Conservation (phyloP, 2,888 invertebrate species). For the Zootermopsis nevadensis region DNA sequence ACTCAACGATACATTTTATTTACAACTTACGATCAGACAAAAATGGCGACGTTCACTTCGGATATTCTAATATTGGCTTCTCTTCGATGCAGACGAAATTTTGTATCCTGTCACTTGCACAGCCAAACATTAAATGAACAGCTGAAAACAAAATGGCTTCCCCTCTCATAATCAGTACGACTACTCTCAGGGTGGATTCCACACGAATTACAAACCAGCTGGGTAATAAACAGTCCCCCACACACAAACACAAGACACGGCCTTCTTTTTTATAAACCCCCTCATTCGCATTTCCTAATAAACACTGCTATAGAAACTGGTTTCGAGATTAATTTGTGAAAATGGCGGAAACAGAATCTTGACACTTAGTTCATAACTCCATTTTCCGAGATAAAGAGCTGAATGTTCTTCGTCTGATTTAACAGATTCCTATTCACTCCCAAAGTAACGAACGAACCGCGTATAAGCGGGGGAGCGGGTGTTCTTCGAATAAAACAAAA, state of each 20-base stretch:
- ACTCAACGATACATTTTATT: background rate
- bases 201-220: conserved; percentile 9
- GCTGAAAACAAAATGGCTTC: background rate
- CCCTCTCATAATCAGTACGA: background rate
- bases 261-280: background rate
- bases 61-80: background rate
- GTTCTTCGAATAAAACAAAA: too few relatives aligned
- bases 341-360: too few relatives aligned
- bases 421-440: too few relatives aligned
- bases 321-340: background rate
- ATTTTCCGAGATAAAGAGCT: too few relatives aligned
- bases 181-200: background rate
- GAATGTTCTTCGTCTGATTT: too few relatives aligned
- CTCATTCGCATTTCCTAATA: conserved; percentile 2
- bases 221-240: background rate
- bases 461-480: too few relatives aligned
- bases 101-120: background rate
- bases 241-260: background rate
- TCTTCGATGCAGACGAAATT: background rate
- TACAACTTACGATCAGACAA: background rate
- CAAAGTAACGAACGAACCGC: too few relatives aligned
- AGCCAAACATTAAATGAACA: background rate
- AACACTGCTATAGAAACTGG: background rate
- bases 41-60: background rate
- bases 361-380: too few relatives aligned